These are phyloP conservation scores for Dicrurus megarhynchus DNA, from an alignment of 2,113 vertebrate genomes.

Conservation along the genomic window DNA sequence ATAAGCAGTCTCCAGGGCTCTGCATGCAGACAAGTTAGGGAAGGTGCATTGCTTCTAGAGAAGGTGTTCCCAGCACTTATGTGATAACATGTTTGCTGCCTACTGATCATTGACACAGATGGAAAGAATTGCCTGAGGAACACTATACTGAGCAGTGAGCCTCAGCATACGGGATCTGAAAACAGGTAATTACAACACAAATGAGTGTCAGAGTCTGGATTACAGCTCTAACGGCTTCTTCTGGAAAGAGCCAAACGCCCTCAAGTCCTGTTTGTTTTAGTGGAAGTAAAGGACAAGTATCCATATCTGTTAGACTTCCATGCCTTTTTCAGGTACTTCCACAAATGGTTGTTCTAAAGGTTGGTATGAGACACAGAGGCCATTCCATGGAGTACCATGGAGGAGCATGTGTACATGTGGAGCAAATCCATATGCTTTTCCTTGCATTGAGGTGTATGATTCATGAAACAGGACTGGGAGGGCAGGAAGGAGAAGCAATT, in stretches of 20 bases:
- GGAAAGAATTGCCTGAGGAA: background rate
- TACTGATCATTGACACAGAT: background rate
- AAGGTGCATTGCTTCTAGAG: background rate
- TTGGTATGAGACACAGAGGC: background rate
- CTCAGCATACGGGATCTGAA: background rate
- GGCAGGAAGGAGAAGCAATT: background rate
- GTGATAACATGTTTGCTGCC: background rate
- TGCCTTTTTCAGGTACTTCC: background rate
- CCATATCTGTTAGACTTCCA: background rate
- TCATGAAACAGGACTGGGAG: background rate
- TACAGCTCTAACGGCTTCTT: background rate
- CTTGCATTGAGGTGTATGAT: background rate
- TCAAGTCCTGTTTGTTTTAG: background rate
- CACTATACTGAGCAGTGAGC: background rate
- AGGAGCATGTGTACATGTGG: background rate
- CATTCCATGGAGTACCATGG: background rate
- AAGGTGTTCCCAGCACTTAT: background rate
- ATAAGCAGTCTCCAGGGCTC: background rate
- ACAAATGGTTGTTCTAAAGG: background rate
- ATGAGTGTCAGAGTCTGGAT: background rate
- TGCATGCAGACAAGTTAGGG: background rate
- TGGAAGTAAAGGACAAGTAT: background rate
- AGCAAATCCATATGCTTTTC: background rate
- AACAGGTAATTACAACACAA: background rate
- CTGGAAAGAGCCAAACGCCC: background rate